A percentile compares a stretch with the other conserved stretches of the same genome.
Conservation (phyloP, 2,113 vertebrate genomes). For the Leptocoma aspasia region DNA sequence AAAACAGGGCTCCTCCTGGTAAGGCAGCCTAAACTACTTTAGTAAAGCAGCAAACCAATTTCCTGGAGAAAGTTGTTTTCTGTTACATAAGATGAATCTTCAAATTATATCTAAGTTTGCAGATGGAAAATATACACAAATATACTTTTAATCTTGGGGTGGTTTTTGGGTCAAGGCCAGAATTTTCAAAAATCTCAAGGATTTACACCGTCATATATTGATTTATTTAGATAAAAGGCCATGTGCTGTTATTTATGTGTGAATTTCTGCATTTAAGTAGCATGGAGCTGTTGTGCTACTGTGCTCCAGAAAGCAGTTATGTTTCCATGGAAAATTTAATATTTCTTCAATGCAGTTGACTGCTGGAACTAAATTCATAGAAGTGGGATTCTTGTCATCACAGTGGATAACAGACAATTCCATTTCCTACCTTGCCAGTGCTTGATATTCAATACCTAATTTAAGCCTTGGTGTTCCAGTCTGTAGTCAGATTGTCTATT, state of each 20-base stretch:
- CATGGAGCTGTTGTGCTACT: not conserved
- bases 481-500: not conserved
- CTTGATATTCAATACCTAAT: not conserved
- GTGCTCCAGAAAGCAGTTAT: not conserved
- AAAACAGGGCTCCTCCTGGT: not conserved
- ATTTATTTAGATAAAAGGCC: not conserved
- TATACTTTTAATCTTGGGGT: not conserved
- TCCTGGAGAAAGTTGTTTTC: not conserved
- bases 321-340: slow-evolving; percentile 33
- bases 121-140: not conserved
- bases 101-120: not conserved
- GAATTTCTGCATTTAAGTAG: slow-evolving; percentile 28
- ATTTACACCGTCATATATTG: not conserved
- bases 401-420: not conserved
- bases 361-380: not conserved
- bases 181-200: not conserved
- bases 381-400: not conserved
- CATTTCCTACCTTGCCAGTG: not conserved
- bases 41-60: not conserved
- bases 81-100: not conserved
- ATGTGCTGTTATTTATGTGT: not conserved
- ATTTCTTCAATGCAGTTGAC: not conserved
- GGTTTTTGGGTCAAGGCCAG: not conserved
- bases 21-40: not conserved
- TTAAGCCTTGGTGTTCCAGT: not conserved